Evolutionary conservation across 2,113 vertebrate genomes (phyloP).

Genomic region (Empidonax traillii): DNA sequence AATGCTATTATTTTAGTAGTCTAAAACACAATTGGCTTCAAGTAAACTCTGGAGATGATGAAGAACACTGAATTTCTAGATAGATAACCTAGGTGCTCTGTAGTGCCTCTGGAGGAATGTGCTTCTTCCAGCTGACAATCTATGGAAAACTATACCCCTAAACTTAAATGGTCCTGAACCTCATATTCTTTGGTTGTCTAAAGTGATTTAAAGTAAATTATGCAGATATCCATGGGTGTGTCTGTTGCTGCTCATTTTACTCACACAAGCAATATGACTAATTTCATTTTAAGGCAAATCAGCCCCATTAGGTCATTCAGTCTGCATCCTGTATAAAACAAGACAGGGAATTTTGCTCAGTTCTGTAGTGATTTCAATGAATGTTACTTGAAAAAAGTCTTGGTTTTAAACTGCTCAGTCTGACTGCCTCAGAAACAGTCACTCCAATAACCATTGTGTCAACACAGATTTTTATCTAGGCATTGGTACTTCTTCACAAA

Average conservation of each 20-base stretch:
- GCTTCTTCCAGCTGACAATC: neutral
- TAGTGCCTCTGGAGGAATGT: neutral
- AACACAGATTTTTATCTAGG: neutral
- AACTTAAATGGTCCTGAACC: neutral
- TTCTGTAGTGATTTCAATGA: neutral
- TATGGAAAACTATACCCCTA: neutral
- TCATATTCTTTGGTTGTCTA: neutral
- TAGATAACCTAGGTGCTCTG: neutral
- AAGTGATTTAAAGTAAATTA: constrained; percentile 8
- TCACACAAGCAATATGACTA: constrained; percentile 16
- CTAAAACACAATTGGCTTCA: neutral
- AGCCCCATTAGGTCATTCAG: neutral
- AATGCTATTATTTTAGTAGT: neutral
- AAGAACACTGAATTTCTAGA: neutral
- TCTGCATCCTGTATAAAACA: neutral
- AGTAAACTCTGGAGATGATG: neutral
- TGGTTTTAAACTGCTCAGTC: neutral
- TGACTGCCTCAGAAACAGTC: neutral
- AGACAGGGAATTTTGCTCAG: neutral
- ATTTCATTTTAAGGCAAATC: constrained; percentile 4
- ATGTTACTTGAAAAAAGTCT: neutral
- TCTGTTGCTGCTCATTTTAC: neutral
- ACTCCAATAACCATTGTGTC: neutral
- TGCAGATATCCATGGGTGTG: neutral
- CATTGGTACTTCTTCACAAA: neutral